These are phyloP conservation scores for Leucoraja erinaceus DNA, from an alignment of 2,113 vertebrate genomes.

Conservation along the genomic window DNA sequence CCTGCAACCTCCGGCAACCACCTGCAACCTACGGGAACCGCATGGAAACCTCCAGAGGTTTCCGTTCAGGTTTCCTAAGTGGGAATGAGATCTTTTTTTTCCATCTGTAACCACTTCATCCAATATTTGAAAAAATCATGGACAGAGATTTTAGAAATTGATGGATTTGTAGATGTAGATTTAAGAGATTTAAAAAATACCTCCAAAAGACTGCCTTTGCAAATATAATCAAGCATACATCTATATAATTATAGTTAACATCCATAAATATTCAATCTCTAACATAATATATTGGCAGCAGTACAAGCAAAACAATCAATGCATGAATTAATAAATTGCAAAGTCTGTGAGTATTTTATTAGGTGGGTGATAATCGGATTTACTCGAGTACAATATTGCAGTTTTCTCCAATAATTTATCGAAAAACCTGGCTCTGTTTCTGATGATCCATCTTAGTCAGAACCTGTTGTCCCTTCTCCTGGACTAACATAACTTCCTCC, in stretches of 20 bases:
- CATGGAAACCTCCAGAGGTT: too few relatives aligned
- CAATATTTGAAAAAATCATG: background rate
- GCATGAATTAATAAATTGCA: background rate
- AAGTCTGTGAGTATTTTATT: background rate
- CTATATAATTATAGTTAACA: constrained; percentile 16
- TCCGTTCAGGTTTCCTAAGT: too few relatives aligned
- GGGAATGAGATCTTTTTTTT: background rate
- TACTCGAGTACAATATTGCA: background rate
- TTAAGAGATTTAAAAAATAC: background rate
- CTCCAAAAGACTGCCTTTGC: background rate
- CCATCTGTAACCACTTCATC: background rate
- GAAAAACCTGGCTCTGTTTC: background rate
- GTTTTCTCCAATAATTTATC: background rate
- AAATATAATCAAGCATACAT: constrained; percentile 32
- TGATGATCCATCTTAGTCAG: background rate
- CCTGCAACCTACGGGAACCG: too few relatives aligned
- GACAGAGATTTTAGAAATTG: too few relatives aligned
- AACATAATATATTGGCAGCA: constrained; percentile 13
- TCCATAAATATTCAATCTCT: constrained; percentile 22
- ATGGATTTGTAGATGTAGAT: too few relatives aligned
- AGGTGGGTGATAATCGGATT: constrained; percentile 3
- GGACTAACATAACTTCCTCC: background rate
- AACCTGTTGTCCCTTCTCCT: background rate
- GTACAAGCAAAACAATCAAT: background rate
- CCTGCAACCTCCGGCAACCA: too few relatives aligned